Evolutionary conservation across 2,113 vertebrate genomes (phyloP).

Genomic region (Dolichallabes microphthalmus): DNA sequence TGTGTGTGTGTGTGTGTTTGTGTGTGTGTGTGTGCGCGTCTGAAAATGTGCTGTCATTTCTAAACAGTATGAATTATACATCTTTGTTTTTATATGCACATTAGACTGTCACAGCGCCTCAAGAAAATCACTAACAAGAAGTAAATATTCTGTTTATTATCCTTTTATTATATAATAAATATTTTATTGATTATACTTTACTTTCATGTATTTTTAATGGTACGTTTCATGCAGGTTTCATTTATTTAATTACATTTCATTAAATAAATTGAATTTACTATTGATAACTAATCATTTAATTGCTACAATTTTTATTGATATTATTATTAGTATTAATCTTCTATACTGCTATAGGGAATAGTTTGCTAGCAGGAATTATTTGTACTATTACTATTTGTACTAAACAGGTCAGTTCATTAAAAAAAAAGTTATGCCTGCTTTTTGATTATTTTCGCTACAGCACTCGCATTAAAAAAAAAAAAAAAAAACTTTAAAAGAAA

Average conservation of each 20-base stretch:
- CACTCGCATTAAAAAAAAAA: no score
- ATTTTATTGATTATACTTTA: not conserved
- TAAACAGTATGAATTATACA: not conserved
- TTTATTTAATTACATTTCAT: not conserved
- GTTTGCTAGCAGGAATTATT: no score
- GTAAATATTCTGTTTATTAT: not conserved
- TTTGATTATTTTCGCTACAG: no score
- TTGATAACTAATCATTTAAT: not conserved
- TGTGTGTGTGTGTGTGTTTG: slow-evolving; percentile 1
- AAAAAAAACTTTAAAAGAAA: not conserved
- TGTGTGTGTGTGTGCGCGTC: not conserved
- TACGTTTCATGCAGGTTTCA: not conserved
- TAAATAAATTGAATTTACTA: not conserved
- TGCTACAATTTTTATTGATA: not conserved
- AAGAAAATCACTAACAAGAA: not conserved
- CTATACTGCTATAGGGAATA: no score
- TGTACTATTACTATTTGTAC: not conserved
- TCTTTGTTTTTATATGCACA: not conserved
- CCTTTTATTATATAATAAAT: not conserved
- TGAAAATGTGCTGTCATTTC: not conserved
- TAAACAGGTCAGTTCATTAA: no score
- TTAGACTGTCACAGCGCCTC: not conserved
- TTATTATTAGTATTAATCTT: not conserved
- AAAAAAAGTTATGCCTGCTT: no score
- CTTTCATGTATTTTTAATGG: not conserved